These are phyloP conservation scores for Clunio marinus DNA, from an alignment of 2,888 invertebrate species.

Conservation along the genomic window DNA sequence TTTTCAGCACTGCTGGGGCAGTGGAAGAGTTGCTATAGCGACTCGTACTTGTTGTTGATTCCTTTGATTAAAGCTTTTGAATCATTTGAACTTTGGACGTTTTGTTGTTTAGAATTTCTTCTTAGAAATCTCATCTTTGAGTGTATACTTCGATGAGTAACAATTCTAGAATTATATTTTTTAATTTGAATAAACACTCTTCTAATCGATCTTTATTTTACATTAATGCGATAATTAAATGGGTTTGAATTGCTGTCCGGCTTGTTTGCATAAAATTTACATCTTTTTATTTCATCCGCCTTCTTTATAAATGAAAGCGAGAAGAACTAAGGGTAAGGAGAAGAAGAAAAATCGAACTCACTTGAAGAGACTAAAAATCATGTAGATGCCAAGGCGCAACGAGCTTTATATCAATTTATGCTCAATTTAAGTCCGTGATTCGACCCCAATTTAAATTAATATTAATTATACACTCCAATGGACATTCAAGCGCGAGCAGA, in stretches of 20 bases:
- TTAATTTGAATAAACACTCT: conserved; percentile 1
- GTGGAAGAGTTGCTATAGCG: conserved; percentile 22
- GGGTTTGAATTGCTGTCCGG: background rate
- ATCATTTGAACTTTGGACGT: background rate
- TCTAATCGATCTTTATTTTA: background rate
- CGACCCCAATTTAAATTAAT: conserved; percentile 24
- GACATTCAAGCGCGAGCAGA: background rate
- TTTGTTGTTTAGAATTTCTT: background rate
- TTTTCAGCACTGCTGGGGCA: background rate
- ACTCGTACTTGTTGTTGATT: too few relatives aligned
- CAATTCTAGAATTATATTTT: background rate
- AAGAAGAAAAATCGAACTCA: too few relatives aligned
- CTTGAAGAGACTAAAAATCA: background rate
- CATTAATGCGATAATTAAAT: background rate
- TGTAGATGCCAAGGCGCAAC: background rate
- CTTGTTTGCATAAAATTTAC: conserved; percentile 6
- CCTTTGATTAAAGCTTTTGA: background rate
- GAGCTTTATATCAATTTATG: conserved; percentile 19
- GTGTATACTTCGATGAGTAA: too few relatives aligned
- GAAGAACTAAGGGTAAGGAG: too few relatives aligned
- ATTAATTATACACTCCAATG: conserved; percentile 23
- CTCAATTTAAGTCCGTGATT: conserved; percentile 24
- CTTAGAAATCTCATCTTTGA: too few relatives aligned
- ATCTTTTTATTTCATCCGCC: too few relatives aligned
- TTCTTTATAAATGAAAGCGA: too few relatives aligned